Evolutionary conservation across 2,888 invertebrate species (phyloP), one percentile per base, ranked within the genome.

Genomic region (Platycnemis pennipes): DNA sequence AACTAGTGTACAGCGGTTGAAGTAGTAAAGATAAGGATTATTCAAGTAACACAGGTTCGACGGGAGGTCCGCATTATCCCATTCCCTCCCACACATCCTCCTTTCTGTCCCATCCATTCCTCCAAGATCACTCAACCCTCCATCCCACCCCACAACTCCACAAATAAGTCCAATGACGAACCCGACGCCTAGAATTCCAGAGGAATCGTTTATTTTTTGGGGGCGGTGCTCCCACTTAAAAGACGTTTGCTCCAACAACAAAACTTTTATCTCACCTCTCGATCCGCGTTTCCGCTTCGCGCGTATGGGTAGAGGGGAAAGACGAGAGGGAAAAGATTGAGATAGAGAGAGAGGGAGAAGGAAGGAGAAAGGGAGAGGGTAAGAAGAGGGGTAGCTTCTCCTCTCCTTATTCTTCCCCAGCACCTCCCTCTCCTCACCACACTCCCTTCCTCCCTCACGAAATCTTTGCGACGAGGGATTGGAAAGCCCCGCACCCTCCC

Each of bases 211-310:
- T 49, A 49, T 49, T 49, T 49, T n/a, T 49, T 49, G n/a, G 46
- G 88, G 88, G 88, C 88, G 88, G 88, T 49, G 88, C 88, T 46
- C 49, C 19, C 49, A 31, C 46, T 46, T 49, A 88, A 88, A 88
- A 46, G 46, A 31, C 46, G 46, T 46, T 88, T 26, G 46, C 31
- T 88, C 45, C n/a, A 87, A 49, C 49, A 49, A 31, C 88, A 31
- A 46, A 49, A 88, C 88, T 46, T 88, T 88, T 88, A 88, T 88
- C 88, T 88, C 49, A 11, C 19, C 19, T 49, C 31, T 88, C 88
- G 49, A 88, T 88, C 88, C 88, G 8, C 88, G 88, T 88, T 88
- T 88, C 88, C 88, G 88, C 88, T 88, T 49, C 45, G 88, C 45
- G 88, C 88, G 45, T 16, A 49, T 16, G 49, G 88, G 45, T 11